Base-by-base conservation (phyloP, 2,113 vertebrate species). In the Cricetomys ansorgei region DNA sequence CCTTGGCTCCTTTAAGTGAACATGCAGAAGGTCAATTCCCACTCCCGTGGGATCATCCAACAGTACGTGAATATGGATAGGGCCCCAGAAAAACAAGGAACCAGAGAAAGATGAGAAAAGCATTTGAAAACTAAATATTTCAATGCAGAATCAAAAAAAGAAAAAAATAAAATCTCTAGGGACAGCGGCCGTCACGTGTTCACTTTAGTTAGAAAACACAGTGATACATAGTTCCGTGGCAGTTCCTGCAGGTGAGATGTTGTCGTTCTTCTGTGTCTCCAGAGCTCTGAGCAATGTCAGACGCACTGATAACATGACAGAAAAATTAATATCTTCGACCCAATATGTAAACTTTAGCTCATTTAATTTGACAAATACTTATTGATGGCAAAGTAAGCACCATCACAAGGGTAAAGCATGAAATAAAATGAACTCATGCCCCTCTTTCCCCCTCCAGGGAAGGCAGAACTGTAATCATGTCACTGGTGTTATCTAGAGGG, bases 391-490 rank as follows among this genome's bases (percentile, higher is more conserved):
- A 67, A 73, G 27, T 31, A 67, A 73, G 40, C 48, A 53, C 83
- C 25, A 17, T 65, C 55, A 73, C 40, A 59, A 81, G 53, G 27
- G 2, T 25, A 50, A 73, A 80, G 5, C 76, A 62, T 12, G 5
- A n/a, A 16, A 50, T 85, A 21, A 85, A 50, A 12, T 67, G 48
- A 40, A 29, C 2, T 1, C 29, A 5, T 7, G 6, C 65, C 29
- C 7, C 73, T 70, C 37, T 59, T 19, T 27, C 12, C 8, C 64
- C 55, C 11, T 9, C 81, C 25, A 0, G 2, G 37, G 21, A 43
- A 84, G 27, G 37, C 21, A 7, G 88, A 72, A 12, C 57, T 19
- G 0, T 27, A 16, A 21, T 57, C 16, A 0, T 0, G 8, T 27
- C 29, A 1, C 29, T 62, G 29, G 3, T 6, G 21, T 12, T 40